Conservation (phyloP, 1,140 invertebrate species). For the Drosophila subobscura region DNA sequence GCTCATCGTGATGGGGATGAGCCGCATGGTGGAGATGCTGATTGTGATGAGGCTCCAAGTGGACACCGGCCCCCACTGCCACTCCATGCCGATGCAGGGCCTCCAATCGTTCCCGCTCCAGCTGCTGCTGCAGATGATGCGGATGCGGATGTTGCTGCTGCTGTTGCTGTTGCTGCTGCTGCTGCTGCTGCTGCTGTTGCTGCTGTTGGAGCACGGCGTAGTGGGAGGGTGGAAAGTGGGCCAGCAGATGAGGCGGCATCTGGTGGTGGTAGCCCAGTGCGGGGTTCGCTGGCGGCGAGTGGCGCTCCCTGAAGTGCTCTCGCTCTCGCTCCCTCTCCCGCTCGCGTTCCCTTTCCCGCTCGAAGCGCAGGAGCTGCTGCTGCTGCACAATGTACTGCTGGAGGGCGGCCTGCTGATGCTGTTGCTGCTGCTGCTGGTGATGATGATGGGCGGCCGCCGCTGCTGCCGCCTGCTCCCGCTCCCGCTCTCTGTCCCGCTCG, state of each 20-base stretch:
- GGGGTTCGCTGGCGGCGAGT: conserved; percentile 26
- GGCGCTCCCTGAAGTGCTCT: conserved; percentile 49
- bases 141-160: conserved; percentile 39
- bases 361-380: conserved; percentile 70
- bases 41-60: conserved; percentile 29
- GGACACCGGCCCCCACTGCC: conserved; percentile 20
- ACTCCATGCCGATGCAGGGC: conserved; percentile 49
- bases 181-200: conserved; percentile 46
- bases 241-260: conserved; percentile 57
- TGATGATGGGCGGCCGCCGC: conserved; percentile 42
- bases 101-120: conserved; percentile 42
- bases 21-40: conserved; percentile 51
- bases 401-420: conserved; percentile 68
- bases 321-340: conserved; percentile 46
- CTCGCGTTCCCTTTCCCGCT: conserved; percentile 54
- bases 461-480: conserved; percentile 45
- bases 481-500: conserved; percentile 17
- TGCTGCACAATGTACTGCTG: conserved; percentile 75
- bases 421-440: conserved; percentile 52
- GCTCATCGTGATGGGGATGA: conserved; percentile 54
- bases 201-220: conserved; percentile 65
- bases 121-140: conserved; percentile 33
- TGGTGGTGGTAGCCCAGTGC: conserved; percentile 43
- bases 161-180: conserved; percentile 39
- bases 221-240: conserved; percentile 73